Evolutionary conservation across 2,888 invertebrate genomes (phyloP).

Genomic region (Cancer borealis): DNA sequence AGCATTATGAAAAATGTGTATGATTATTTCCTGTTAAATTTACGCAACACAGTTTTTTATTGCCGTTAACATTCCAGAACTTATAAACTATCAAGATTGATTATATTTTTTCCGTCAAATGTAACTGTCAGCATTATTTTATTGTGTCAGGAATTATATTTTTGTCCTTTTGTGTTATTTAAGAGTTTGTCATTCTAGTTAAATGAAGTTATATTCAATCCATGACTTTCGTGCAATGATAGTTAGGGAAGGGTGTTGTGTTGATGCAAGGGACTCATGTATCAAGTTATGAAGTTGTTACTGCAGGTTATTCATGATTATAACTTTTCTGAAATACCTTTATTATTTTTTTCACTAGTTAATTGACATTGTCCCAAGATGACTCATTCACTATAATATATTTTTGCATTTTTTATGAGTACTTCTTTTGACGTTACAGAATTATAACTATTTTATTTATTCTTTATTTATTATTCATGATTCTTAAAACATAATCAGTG

Average conservation of each 20-base stretch:
- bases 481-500: neutral
- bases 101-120: neutral
- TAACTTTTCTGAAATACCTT: neutral
- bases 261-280: neutral
- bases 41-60: neutral
- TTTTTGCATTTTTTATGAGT: neutral
- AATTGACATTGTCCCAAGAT: neutral
- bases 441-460: neutral
- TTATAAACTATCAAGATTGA: neutral
- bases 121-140: neutral
- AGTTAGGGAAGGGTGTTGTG: neutral
- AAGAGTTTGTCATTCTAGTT: neutral
- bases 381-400: neutral
- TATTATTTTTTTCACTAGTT: neutral
- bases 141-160: neutral
- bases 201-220: neutral
- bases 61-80: neutral
- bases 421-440: neutral
- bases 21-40: neutral
- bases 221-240: slow-evolving; percentile 41
- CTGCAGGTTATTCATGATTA: neutral
- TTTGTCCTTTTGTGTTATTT: neutral
- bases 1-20: neutral
- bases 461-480: neutral
- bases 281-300: neutral